Conservation (phyloP, 1,140 invertebrate species). For the Drosophila willistoni region DNA sequence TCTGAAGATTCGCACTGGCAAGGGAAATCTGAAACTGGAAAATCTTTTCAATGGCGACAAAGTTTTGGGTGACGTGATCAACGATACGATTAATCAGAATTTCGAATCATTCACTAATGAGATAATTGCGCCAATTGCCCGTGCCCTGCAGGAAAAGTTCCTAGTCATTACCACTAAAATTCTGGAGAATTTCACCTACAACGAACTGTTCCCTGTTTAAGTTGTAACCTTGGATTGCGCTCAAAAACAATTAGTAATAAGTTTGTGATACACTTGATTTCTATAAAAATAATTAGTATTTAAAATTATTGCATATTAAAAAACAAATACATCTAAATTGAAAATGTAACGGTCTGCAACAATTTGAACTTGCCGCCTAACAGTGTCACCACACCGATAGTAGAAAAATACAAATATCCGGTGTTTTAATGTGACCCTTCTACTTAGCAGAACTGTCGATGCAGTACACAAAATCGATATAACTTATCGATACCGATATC, state of each 20-base stretch:
- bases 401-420: not conserved
- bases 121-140: conserved; percentile 85
- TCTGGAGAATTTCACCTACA: conserved; percentile 84
- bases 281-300: conserved; percentile 50
- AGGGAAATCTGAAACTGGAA: conserved; percentile 85
- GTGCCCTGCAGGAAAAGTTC: conserved; percentile 84
- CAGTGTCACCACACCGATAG: not conserved
- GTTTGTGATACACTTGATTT: conserved; percentile 71
- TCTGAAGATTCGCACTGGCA: conserved; percentile 85
- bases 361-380: not conserved
- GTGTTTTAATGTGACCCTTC: not conserved
- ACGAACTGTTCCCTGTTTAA: conserved; percentile 85
- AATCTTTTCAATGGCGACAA: conserved; percentile 87
- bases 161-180: conserved; percentile 85
- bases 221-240: conserved; percentile 1
- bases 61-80: conserved; percentile 85
- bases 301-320: conserved; percentile 39
- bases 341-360: not conserved
- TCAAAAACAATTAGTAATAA: conserved; percentile 34
- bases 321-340: conserved; percentile 4
- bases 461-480: too few species aligned
- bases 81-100: conserved; percentile 87
- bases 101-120: conserved; percentile 86
- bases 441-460: too few species aligned
- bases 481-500: too few species aligned